A percentile compares a stretch with the other conserved stretches of the same genome.
Evolutionary conservation across 2,888 invertebrate genomes (phyloP).

Genomic region (Spilarctia lutea): DNA sequence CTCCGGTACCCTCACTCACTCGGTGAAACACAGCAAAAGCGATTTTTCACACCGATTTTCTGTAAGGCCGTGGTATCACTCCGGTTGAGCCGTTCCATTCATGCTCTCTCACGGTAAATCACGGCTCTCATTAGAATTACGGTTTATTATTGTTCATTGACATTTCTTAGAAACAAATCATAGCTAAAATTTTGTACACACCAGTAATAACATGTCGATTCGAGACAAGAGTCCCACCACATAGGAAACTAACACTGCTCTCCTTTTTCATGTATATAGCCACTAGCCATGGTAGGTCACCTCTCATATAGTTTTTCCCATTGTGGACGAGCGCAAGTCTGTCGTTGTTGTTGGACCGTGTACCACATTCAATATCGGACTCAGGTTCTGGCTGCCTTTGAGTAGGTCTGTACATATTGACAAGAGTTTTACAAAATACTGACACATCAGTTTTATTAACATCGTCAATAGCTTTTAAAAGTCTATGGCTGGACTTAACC

Average conservation of each 20-base stretch:
- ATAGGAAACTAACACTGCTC: slow-evolving; percentile 76
- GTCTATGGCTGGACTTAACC: no score
- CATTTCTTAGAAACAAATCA: not conserved
- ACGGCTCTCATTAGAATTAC: not conserved
- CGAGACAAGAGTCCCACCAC: slow-evolving; percentile 78
- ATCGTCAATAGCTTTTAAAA: no score
- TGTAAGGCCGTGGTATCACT: no score
- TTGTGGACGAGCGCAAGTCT: slow-evolving; percentile 68
- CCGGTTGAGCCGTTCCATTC: no score
- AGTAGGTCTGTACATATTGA: not conserved
- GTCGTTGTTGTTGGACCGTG: slow-evolving; percentile 56
- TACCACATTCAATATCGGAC: slow-evolving; percentile 62
- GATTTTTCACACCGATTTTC: no score
- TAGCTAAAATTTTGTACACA: slow-evolving; percentile 58
- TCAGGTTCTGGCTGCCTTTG: not conserved
- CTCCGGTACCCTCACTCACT: no score
- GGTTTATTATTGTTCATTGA: not conserved
- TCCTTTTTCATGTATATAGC: slow-evolving; percentile 87
- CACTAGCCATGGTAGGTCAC: slow-evolving; percentile 90
- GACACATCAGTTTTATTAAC: no score
- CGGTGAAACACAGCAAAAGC: no score
- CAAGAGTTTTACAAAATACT: not conserved
- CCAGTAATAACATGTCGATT: slow-evolving; percentile 77
- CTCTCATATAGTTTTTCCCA: slow-evolving; percentile 73
- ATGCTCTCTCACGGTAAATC: no score